Base-by-base conservation (phyloP, 2,113 vertebrate species). In the Falcunculus frontatus region DNA sequence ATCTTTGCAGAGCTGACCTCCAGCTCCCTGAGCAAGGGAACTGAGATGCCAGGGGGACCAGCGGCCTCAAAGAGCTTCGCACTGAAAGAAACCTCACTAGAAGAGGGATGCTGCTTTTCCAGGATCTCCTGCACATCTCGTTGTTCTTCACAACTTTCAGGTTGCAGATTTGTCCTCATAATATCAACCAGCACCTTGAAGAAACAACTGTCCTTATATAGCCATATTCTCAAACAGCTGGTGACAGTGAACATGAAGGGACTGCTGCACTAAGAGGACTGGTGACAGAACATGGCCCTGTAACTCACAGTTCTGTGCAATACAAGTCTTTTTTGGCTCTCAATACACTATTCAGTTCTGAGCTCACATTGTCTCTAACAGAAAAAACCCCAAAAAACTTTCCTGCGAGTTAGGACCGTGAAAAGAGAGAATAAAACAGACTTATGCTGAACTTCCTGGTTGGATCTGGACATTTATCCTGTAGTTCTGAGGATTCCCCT, bases 311-410 rank as follows among this genome's bases (percentile, higher is more conserved):
- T 78, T 41, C 33, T 39, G 13, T 35, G 8, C 59, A 80, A n/a
- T 25, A 14, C 9, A 30, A 23, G 4, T 3, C 56, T 73, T 87
- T 52, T 30, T 81, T 60, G 7, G 4, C 30, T 87, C 9, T 21
- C 44, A 46, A 35, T 33, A 4, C 2, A 55, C 16, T 49, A n/a
- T 20, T 65, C 0, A 5, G 4, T 37, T 74, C 30, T 65, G 8
- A 78, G 10, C 1, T 2, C 26, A 39, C 12, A 13, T 2, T 64
- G 6, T 18, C 29, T 75, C 1, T 47, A 22, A 52, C 1, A 16
- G 23, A n/a, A 46, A 59, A 16, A 9, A 41, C 41, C 41, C 41
- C 53, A 23, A 35, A 37, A 62, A 33, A 27, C 6, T 19, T 81
- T 63, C 12, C 20, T 84, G 30, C 6, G 56, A 76, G 13, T 26